Evolutionary conservation across 30 jellyfish, hydroid and myxozoan species (phyloP).

Genomic region (Euphysa ruthae): DNA sequence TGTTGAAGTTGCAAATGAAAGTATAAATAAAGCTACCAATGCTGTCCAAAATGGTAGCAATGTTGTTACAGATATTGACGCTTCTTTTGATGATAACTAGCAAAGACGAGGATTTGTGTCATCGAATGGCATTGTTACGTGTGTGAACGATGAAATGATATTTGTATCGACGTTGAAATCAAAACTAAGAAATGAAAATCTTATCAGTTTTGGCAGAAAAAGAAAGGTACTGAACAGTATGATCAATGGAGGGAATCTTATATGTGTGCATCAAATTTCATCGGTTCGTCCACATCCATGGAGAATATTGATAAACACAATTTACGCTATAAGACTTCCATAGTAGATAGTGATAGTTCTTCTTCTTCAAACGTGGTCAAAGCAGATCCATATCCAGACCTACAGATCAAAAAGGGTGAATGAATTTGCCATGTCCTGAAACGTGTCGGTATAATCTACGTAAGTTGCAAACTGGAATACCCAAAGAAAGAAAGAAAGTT

Average conservation of each 20-base stretch:
- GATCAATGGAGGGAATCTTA: slow-evolving; percentile 21
- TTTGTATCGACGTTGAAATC: background rate
- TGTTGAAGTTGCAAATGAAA: background rate
- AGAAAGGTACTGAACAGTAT: background rate
- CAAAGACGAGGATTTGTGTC: slow-evolving; percentile 28
- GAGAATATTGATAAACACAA: background rate
- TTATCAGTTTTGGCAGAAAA: slow-evolving; percentile 11
- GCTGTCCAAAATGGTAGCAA: background rate
- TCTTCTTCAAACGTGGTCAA: background rate
- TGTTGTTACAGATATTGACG: background rate
- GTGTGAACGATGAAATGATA: slow-evolving; percentile 21
- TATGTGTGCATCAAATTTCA: background rate
- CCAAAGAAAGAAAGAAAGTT: slow-evolving; percentile 3
- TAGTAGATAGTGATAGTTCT: slow-evolving; percentile 11
- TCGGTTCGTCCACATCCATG: slow-evolving; percentile 23
- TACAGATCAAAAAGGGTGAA: background rate
- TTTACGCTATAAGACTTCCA: background rate
- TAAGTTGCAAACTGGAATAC: background rate
- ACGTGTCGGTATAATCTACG: background rate
- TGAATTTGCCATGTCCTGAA: slow-evolving; percentile 15
- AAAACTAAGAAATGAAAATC: slow-evolving; percentile 14
- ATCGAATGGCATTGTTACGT: slow-evolving; percentile 19
- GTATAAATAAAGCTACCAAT: background rate
- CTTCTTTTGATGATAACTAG: slow-evolving; percentile 24
- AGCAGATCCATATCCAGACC: slow-evolving; percentile 1